Evolutionary conservation across 2,113 vertebrate species (phyloP).

Genomic region (Thalassarche chlororhynchos): DNA sequence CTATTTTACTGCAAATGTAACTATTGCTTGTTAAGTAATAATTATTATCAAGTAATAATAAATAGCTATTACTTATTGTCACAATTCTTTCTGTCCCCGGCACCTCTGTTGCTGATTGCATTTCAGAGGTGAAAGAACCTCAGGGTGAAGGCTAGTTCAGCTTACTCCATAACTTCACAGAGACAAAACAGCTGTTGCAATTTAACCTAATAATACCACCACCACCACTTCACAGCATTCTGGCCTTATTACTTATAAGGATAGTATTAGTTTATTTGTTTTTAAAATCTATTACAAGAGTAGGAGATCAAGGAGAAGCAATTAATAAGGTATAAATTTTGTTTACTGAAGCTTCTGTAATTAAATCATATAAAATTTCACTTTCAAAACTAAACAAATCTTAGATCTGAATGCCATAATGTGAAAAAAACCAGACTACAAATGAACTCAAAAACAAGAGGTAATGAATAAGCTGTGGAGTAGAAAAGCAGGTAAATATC

Average conservation of each 20-base stretch:
- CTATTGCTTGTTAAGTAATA: background rate
- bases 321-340: background rate
- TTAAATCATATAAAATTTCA: background rate
- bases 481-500: background rate
- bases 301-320: background rate
- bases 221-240: background rate
- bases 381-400: background rate
- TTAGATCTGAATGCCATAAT: background rate
- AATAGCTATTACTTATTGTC: background rate
- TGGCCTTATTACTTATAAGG: background rate
- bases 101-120: background rate
- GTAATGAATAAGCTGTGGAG: background rate
- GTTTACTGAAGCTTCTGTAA: background rate
- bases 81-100: background rate
- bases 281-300: background rate
- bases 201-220: background rate
- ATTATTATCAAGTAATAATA: background rate
- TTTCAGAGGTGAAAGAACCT: conserved; percentile 5
- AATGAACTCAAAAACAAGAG: background rate
- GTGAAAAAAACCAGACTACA: background rate
- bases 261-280: background rate
- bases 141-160: conserved; percentile 33
- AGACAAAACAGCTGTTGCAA: background rate
- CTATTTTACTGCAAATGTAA: background rate
- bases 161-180: background rate